Conservation (phyloP, 2,113 vertebrate species). For the Porphyrio hochstetteri region DNA sequence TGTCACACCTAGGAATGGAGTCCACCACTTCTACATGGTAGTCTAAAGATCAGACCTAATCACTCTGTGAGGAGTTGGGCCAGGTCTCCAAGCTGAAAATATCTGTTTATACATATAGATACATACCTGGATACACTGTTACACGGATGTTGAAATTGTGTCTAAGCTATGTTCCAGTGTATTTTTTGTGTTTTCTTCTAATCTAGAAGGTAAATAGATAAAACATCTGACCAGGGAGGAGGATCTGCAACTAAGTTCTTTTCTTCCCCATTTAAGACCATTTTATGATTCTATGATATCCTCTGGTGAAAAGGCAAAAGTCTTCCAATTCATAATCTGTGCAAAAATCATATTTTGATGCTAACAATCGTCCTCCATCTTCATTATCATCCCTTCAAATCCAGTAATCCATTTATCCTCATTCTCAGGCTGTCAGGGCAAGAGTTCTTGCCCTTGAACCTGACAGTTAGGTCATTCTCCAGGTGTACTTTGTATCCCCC, state of each 20-base stretch:
- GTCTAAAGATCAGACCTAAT: neutral
- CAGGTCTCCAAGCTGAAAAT: neutral
- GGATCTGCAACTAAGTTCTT: neutral
- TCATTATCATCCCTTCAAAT: neutral
- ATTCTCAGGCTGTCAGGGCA: neutral
- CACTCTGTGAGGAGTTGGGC: neutral
- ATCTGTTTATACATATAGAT: neutral
- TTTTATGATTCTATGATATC: neutral
- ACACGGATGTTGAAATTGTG: neutral
- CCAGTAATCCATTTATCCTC: neutral
- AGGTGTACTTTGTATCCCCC: neutral
- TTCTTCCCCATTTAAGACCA: neutral
- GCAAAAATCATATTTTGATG: neutral
- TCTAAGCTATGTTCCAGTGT: neutral
- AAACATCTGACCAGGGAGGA: neutral
- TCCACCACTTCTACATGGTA: neutral
- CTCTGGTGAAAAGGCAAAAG: neutral
- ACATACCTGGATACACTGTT: neutral
- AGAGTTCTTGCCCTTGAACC: neutral
- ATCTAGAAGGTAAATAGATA: neutral
- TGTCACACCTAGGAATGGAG: neutral
- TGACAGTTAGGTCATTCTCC: neutral
- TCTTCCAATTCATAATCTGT: neutral
- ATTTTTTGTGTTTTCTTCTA: neutral
- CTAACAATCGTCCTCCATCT: neutral